Conservation (phyloP, 37 sponge, comb jelly and placozoan genomes). For the Petrosia ficiformis region DNA sequence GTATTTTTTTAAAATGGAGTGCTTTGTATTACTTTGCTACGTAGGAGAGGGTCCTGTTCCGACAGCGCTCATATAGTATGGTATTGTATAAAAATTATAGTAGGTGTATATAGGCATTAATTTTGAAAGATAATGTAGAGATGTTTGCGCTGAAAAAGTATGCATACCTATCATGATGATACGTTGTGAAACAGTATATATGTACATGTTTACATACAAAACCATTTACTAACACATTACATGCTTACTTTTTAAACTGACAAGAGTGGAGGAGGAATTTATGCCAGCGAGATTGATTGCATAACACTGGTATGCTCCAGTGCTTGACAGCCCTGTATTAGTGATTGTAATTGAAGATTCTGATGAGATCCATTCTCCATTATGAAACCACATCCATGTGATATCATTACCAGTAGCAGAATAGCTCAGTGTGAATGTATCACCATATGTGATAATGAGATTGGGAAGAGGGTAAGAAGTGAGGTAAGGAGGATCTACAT, state of each 20-base stretch:
- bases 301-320: constrained; percentile 19
- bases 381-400: constrained; percentile 9
- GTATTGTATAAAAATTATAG: no score
- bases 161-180: no score
- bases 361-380: background rate
- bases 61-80: no score
- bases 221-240: no score
- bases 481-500: background rate
- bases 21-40: no score
- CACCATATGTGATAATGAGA: background rate
- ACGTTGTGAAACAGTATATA: no score
- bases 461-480: background rate
- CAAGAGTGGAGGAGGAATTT: background rate
- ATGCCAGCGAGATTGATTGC: constrained; percentile 4
- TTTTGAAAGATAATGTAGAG: no score
- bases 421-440: background rate
- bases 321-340: background rate
- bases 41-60: no score
- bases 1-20: no score
- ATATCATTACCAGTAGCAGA: constrained; percentile 2
- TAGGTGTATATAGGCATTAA: no score
- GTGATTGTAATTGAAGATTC: background rate
- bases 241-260: constrained; percentile 7
- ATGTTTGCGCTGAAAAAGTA: no score
- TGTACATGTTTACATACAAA: no score